Conservation (phyloP, 2,797 vertebrate genomes). For the Mormyrus proboscirostris region DNA sequence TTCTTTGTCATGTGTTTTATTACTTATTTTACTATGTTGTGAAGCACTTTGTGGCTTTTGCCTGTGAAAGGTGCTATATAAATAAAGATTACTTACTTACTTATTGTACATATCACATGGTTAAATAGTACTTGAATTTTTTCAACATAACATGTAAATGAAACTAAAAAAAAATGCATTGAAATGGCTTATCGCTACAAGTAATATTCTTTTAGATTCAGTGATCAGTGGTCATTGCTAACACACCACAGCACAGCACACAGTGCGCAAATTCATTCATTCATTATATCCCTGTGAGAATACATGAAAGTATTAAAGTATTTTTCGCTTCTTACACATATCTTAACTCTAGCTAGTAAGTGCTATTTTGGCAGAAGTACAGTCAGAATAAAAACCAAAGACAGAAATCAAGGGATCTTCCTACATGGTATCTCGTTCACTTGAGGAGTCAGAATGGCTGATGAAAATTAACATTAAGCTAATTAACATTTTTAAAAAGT, state of each 20-base stretch:
- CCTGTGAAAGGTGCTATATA: too few relatives aligned
- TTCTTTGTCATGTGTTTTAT: too few relatives aligned
- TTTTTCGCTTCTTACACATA: neutral
- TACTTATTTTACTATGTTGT: too few relatives aligned
- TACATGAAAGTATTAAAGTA: neutral
- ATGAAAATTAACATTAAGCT: neutral
- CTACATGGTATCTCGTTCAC: neutral
- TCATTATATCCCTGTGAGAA: neutral
- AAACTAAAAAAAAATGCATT: neutral
- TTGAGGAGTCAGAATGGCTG: neutral
- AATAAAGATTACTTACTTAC: too few relatives aligned
- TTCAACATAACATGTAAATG: neutral
- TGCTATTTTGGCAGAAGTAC: neutral
- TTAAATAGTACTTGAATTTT: neutral
- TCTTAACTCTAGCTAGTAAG: neutral
- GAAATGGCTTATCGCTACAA: neutral
- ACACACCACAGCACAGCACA: too few relatives aligned
- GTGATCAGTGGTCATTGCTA: too few relatives aligned
- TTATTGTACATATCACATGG: neutral
- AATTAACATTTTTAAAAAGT: neutral
- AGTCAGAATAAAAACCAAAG: neutral
- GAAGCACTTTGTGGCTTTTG: too few relatives aligned
- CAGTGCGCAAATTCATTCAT: neutral
- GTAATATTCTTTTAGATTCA: neutral
- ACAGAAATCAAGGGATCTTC: neutral